Percentiles rank a stretch among this genome's conserved stretches.
Conservation (phyloP, 1,140 invertebrate genomes). For the Heliconius congener region DNA sequence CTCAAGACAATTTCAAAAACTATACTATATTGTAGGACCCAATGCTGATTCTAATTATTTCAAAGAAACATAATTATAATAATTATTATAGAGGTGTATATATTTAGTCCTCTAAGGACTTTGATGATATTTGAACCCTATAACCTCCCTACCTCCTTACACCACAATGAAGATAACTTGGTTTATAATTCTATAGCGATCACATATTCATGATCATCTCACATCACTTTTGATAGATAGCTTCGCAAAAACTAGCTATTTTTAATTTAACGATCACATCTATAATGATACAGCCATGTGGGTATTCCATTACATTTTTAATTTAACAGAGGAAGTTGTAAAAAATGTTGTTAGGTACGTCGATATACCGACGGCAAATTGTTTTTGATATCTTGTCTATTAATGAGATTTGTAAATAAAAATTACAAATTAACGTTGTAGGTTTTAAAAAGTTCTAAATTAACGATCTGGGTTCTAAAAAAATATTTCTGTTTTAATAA, state of each 20-base stretch:
- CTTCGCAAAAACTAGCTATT: conserved; percentile 11
- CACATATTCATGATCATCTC: neutral
- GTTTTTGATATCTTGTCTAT: conserved; percentile 2
- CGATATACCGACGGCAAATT: conserved; percentile 5
- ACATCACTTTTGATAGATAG: conserved; percentile 30
- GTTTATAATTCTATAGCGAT: neutral
- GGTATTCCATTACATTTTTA: conserved; percentile 15
- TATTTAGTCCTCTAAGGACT: too few relatives aligned
- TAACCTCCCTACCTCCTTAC: neutral
- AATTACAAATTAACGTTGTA: neutral
- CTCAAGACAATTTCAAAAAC: too few relatives aligned
- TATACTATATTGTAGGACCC: too few relatives aligned
- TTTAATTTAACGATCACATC: conserved; percentile 17
- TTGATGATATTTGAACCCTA: too few relatives aligned
- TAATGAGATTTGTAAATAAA: neutral
- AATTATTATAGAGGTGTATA: too few relatives aligned
- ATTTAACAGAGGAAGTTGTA: conserved; percentile 17
- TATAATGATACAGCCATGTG: conserved; percentile 13
- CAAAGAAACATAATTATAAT: too few relatives aligned
- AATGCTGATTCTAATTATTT: too few relatives aligned
- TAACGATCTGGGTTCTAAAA: too few relatives aligned
- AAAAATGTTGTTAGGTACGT: neutral
- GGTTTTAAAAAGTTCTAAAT: too few relatives aligned
- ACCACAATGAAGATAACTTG: neutral
- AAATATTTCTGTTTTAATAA: too few relatives aligned